These are phyloP conservation scores for Xenentodon cancila DNA, from an alignment of 2,797 vertebrate species.

Conservation along the genomic window DNA sequence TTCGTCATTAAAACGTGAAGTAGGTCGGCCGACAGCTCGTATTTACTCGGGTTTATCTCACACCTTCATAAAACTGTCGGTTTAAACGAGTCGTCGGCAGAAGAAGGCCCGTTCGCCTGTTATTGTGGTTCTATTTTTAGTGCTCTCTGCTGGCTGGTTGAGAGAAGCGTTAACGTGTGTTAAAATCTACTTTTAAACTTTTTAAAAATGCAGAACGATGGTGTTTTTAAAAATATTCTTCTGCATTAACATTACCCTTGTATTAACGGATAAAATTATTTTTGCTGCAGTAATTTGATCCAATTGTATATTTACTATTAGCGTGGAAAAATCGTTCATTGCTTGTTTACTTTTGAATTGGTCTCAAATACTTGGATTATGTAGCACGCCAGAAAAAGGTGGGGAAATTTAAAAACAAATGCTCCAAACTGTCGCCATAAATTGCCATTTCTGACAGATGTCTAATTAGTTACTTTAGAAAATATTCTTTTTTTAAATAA, in stretches of 20 bases:
- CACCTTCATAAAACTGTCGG: background rate
- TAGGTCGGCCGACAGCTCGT: rapidly evolving
- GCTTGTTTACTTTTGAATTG: too few species aligned
- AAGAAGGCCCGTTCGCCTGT: rapidly evolving
- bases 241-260: too few species aligned
- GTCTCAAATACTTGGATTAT: too few species aligned
- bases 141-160: slow-evolving; percentile 38
- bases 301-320: too few species aligned
- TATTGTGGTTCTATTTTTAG: slow-evolving; percentile 24
- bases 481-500: too few species aligned
- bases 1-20: rapidly evolving
- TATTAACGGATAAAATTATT: too few species aligned
- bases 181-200: too few species aligned
- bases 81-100: background rate
- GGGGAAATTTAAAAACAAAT: background rate
- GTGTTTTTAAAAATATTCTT: too few species aligned
- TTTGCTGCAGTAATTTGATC: too few species aligned
- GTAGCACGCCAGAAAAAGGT: too few species aligned
- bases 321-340: too few species aligned
- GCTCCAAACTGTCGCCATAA: background rate
- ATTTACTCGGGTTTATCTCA: background rate
- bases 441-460: background rate
- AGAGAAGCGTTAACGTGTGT: slow-evolving; percentile 3
- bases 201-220: too few species aligned
- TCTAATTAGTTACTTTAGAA: background rate